Conservation (phyloP, 2,797 vertebrate genomes). For the Percopsis omiscomaycus region DNA sequence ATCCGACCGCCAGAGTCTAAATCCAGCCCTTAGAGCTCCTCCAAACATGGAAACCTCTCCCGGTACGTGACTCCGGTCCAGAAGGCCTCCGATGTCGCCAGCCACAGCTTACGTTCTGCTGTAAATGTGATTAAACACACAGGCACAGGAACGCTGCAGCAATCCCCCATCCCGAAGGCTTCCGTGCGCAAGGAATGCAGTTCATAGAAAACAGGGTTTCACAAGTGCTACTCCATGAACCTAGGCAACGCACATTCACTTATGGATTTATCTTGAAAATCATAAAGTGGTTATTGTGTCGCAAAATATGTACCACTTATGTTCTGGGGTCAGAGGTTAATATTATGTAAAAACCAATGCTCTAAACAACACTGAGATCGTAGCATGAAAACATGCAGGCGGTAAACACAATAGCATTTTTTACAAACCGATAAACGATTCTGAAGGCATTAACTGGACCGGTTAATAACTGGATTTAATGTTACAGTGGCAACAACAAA, state of each 20-base stretch:
- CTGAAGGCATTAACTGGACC: too few species aligned
- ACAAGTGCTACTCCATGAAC: conserved; percentile 58
- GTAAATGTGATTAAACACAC: conserved; percentile 76
- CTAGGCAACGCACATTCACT: conserved; percentile 28
- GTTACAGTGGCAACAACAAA: too few species aligned
- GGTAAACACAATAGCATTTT: background rate
- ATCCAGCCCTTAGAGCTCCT: conserved; percentile 22
- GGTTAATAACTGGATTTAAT: too few species aligned
- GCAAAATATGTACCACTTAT: too few species aligned
- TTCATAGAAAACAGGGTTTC: conserved; percentile 54
- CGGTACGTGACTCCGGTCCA: conserved; percentile 35
- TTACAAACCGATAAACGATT: too few species aligned
- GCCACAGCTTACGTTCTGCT: conserved; percentile 45
- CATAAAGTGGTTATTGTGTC: too few species aligned
- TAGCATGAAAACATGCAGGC: background rate
- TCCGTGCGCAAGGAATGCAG: conserved; percentile 65
- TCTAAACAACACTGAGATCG: background rate
- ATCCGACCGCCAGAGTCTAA: background rate
- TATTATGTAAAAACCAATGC: too few species aligned
- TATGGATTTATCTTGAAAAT: background rate
- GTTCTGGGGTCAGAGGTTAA: too few species aligned
- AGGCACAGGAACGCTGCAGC: conserved; percentile 73
- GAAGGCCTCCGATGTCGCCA: fast-evolving
- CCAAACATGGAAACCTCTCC: conserved; percentile 31
- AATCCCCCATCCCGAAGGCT: conserved; percentile 64